Evolutionary conservation across 2,113 vertebrate genomes (phyloP).

Genomic region (Setophaga kirtlandii): DNA sequence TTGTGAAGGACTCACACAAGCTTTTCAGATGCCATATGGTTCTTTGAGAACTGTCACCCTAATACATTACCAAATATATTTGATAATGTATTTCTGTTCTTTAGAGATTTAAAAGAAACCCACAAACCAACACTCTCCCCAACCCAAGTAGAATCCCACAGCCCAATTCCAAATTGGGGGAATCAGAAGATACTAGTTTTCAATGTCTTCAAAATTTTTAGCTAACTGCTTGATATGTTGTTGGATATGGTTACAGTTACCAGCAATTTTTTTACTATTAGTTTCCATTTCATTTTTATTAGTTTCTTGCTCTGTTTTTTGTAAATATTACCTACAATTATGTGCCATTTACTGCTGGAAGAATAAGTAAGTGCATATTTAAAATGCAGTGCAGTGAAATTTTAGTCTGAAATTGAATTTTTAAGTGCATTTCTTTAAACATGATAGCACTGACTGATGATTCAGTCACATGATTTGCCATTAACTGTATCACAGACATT

Average conservation of each 20-base stretch:
- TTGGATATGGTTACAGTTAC: background rate
- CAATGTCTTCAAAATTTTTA: background rate
- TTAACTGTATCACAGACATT: slow-evolving; percentile 55
- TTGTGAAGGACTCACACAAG: background rate
- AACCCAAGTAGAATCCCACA: background rate
- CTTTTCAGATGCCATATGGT: background rate
- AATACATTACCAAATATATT: background rate
- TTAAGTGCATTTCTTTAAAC: slow-evolving; percentile 56
- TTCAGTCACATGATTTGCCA: slow-evolving; percentile 41
- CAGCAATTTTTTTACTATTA: background rate
- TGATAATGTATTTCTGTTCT: background rate
- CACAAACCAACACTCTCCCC: too few relatives aligned
- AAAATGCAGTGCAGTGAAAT: slow-evolving; percentile 52
- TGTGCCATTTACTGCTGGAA: slow-evolving; percentile 55
- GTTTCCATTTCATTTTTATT: slow-evolving; percentile 37
- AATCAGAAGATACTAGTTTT: slow-evolving; percentile 2
- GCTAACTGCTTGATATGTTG: background rate
- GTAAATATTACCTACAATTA: slow-evolving; percentile 60
- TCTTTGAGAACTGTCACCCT: background rate
- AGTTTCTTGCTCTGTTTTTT: slow-evolving; percentile 50
- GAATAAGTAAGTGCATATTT: slow-evolving; percentile 29
- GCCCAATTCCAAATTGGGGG: background rate
- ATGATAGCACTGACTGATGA: slow-evolving; percentile 39
- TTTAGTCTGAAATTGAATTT: slow-evolving; percentile 45
- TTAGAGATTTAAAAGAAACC: background rate